Base-by-base conservation (phyloP, 2,113 vertebrate genomes). In the Xiphophorus hellerii region DNA sequence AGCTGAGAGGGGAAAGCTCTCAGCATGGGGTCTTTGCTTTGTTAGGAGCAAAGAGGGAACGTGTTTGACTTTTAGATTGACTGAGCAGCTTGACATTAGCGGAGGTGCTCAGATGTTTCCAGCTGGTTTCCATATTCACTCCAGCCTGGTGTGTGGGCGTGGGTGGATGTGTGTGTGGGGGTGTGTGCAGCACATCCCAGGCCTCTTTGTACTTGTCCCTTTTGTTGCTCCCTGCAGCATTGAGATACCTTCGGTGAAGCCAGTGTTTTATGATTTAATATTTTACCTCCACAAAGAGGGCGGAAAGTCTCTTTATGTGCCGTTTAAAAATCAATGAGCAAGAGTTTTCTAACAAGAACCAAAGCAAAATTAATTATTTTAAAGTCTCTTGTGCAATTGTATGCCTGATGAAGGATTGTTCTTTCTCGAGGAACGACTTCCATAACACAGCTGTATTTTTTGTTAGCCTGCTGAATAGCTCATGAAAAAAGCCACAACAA, bases 101-200 rank as follows among this genome's bases (percentile, higher is more conserved):
- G 54, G 58, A 0, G 20, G 61, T 71, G 65, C 74, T 82, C 66
- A 62, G 69, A 75, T 67, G 75, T 2, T 63, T 85, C 74, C 87
- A 86, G 82, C 90, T 90, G 88, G 54, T 90, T 89, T 88, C 62
- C 62, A 62, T 72, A 85, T 85, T 83, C 17, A 37, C 73, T 76
- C 31, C 37, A 29, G 54, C 51, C 51, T 67, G 51, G 22, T 58
- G 25, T 58, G 51, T 12, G 25, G 66, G 65, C 77, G 33, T 35
- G 33, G 0, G 33, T 8, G 33, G 6, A 6, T 7, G 33, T 1
- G 7, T 8, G 33, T 35, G 33, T 9, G 33, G 1, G 33, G 1
- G 33, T 35, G 33, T 35, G 33, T 35, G 69, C 14, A 0, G 31
- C 71, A 66, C 42, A n/a, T 80, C 76, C 0, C 13, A 69, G 14